A percentile compares a stretch with the other conserved stretches of the same genome.
phyloP scores from a whole-genome alignment of 2,888 invertebrate species.

The Stenurella melanura region DNA sequence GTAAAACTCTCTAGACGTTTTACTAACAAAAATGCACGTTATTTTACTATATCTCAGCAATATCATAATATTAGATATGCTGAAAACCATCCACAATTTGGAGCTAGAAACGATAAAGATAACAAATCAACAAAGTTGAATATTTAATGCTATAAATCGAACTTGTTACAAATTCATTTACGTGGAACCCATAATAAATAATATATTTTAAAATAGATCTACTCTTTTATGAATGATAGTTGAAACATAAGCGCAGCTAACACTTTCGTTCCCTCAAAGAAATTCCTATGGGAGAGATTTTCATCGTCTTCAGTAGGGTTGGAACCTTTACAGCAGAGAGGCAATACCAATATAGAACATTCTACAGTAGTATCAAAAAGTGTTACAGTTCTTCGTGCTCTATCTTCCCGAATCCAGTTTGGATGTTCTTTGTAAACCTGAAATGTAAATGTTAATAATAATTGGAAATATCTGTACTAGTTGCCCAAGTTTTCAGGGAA shows the following conservation, averaged over 20 bases:
- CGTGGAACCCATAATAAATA: not conserved
- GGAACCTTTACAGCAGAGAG: constrained; percentile 68
- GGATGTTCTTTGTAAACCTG: constrained; percentile 74
- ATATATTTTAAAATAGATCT: constrained; percentile 5
- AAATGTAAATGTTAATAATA: constrained; percentile 30
- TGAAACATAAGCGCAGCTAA: constrained; percentile 72
- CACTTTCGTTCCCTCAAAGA: constrained; percentile 73
- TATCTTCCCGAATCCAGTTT: constrained; percentile 72
- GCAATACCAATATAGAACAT: constrained; percentile 70
- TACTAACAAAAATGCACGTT: too few relatives aligned
- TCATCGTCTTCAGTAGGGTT: constrained; percentile 70
- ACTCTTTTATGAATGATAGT: constrained; percentile 50
- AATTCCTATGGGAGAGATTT: constrained; percentile 70
- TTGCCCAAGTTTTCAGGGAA: too few relatives aligned
- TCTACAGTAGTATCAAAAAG: constrained; percentile 70
- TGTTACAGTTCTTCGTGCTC: constrained; percentile 68
- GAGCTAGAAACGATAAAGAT: too few relatives aligned
- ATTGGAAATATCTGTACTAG: not conserved
- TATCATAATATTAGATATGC: too few relatives aligned
- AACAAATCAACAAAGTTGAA: not conserved
- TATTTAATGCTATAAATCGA: not conserved
- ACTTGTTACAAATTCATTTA: not conserved
- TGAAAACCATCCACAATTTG: too few relatives aligned
- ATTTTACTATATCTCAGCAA: too few relatives aligned
- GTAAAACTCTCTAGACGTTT: too few relatives aligned